Evolutionary conservation across 2,888 invertebrate genomes (phyloP), one percentile per base, ranked within the genome.

Genomic region (Caenorhabditis auriculariae): DNA sequence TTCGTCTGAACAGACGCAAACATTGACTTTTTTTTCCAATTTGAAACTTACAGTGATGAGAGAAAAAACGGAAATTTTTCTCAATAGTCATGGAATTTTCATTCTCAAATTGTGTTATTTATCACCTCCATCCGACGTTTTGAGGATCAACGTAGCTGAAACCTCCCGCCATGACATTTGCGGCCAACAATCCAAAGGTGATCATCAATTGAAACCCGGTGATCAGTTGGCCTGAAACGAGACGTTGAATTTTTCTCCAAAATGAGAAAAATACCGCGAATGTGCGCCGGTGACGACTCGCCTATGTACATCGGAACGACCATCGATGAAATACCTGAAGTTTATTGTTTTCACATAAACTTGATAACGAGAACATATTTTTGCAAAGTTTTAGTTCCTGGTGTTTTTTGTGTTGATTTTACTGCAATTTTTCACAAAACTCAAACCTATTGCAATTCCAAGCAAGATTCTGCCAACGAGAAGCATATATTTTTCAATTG

Each of bases 261-360:
- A 7, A 85, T 84, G 32, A 86, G 84, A 44, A 86, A 76, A 12
- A 80, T 70, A 27, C 86, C 86, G 26, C 86, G 79, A 19, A 83
- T 72, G 45, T 83, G 78, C 6, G 82, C 60, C 5, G 85, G 85
- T 2, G 86, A 82, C 54, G 83, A 81, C 75, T 86, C 86, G 24
- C 85, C 85, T 39, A 87, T 85, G 74, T 86, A 86, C 66, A 87
- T 82, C 3, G 86, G 86, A 3, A 86, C 84, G 37, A 84, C 84
- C 84, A 84, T 85, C 5, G 74, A 71, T 15, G 75, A 66, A 29
- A 76, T 48, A 9, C 75, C 70, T 69, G 43, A 9, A 51, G 4
- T 15, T n/a, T 4, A 37, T 27, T 35, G n/a, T n/a, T n/a, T n/a
- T n/a, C n/a, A n/a, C n/a, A n/a, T n/a, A n/a, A n/a, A n/a, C n/a